Percentiles rank a stretch among this genome's conserved stretches.
These are phyloP conservation scores for Oedothorax gibbosus DNA, from an alignment of 1,140 invertebrate genomes.

Conservation along the genomic window DNA sequence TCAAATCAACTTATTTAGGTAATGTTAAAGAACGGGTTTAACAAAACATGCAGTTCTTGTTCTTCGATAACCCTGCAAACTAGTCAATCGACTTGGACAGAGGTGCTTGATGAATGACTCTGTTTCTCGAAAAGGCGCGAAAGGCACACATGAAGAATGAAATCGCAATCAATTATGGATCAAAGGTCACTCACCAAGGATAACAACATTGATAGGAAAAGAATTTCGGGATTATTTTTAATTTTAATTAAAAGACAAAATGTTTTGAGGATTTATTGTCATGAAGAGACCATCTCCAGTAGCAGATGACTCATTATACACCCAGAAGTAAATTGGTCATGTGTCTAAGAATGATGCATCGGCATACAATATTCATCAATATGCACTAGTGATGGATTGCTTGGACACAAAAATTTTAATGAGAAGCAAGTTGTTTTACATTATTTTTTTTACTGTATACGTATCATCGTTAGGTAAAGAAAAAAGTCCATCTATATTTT, in stretches of 20 bases:
- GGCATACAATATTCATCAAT: not conserved
- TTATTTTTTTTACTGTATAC: no score
- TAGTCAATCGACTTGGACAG: conserved; percentile 15
- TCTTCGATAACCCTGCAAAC: not conserved
- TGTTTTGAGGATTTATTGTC: not conserved
- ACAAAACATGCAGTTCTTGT: no score
- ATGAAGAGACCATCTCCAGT: not conserved
- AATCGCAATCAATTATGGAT: conserved; percentile 34
- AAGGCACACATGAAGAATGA: conserved; percentile 24
- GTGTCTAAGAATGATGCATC: conserved; percentile 21
- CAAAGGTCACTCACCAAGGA: conserved; percentile 1
- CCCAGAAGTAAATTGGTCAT: conserved; percentile 20
- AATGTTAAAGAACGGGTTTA: no score
- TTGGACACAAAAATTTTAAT: not conserved
- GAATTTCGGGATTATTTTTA: no score
- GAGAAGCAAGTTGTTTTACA: not conserved
- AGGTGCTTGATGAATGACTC: conserved; percentile 21
- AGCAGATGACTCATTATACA: not conserved
- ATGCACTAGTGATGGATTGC: not conserved
- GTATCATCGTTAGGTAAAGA: no score
- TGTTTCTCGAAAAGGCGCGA: conserved; percentile 2
- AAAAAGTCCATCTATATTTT: no score
- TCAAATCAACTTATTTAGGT: no score
- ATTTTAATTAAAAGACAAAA: not conserved
- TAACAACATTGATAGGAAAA: not conserved